phyloP scores from a whole-genome alignment of 2,113 vertebrate genomes.

The Alethe castanea region DNA sequence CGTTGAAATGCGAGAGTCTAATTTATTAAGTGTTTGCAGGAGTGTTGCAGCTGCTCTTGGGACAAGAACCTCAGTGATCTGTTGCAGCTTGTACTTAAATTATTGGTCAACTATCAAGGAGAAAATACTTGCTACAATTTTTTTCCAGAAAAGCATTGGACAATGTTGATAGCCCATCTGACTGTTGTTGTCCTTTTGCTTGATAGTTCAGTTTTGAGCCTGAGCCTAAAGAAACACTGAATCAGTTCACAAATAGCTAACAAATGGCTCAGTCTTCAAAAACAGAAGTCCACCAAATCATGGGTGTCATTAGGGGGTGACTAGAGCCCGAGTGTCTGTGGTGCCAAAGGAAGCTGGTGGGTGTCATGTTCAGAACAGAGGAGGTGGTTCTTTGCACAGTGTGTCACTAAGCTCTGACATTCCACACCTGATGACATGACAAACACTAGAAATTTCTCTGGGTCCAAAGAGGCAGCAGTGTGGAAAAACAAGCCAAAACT shows the following conservation, averaged over 20 bases:
- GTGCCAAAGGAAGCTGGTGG: conserved; percentile 6
- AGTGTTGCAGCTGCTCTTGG: neutral
- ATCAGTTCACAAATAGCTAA: neutral
- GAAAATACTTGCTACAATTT: neutral
- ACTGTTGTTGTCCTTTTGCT: neutral
- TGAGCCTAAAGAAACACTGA: neutral
- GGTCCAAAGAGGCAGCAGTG: neutral
- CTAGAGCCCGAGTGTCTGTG: neutral
- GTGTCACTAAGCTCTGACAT: neutral
- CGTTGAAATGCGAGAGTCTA: neutral
- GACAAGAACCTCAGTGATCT: neutral
- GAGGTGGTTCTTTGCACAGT: conserved; percentile 16
- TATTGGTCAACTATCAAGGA: neutral
- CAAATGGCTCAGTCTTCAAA: neutral
- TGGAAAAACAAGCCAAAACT: neutral
- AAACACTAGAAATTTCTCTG: neutral
- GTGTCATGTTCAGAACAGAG: conserved; percentile 5
- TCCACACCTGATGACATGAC: neutral
- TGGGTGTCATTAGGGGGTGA: neutral
- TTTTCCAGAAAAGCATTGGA: neutral
- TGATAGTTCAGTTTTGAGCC: neutral
- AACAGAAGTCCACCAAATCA: neutral
- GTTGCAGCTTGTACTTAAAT: neutral
- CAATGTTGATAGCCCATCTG: neutral
- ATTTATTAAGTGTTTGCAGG: neutral